These are phyloP conservation scores for Pluvianellus socialis DNA, from an alignment of 2,113 vertebrate genomes.

Conservation along the genomic window DNA sequence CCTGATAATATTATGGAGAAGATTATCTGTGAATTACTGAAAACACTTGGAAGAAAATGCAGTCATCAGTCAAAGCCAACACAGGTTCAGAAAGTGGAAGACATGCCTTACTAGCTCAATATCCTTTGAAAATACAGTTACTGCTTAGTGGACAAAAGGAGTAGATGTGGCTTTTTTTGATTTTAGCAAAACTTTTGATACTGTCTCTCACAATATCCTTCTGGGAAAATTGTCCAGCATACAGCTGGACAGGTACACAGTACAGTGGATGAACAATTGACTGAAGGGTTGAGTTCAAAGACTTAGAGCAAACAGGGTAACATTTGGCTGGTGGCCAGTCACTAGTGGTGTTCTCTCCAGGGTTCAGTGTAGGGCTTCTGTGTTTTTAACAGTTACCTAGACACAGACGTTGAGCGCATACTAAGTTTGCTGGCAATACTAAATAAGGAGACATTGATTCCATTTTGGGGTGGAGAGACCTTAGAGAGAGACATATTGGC, in stretches of 20 bases:
- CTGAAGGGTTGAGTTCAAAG: not conserved
- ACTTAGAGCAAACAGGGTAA: not conserved
- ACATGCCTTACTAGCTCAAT: not conserved
- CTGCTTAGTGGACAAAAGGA: not conserved
- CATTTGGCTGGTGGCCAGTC: not conserved
- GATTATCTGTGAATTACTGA: not conserved
- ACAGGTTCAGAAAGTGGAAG: not conserved
- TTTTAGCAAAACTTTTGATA: not conserved
- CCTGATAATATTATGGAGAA: not conserved
- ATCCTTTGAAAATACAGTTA: not conserved
- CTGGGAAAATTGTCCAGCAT: not conserved
- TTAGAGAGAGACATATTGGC: not conserved
- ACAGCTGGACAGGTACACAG: too few relatives aligned
- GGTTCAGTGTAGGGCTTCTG: not conserved
- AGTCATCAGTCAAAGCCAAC: not conserved
- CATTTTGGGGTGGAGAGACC: not conserved
- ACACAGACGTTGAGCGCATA: not conserved
- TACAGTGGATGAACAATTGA: not conserved
- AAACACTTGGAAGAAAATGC: not conserved
- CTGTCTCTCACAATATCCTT: not conserved
- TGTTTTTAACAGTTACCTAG: not conserved
- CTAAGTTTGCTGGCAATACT: not conserved
- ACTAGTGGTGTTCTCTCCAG: not conserved
- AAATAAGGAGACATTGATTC: not conserved
- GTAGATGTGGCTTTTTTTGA: rapidly evolving